phyloP scores from a whole-genome alignment of 2,797 vertebrate genomes.

The Botia kubotai region DNA sequence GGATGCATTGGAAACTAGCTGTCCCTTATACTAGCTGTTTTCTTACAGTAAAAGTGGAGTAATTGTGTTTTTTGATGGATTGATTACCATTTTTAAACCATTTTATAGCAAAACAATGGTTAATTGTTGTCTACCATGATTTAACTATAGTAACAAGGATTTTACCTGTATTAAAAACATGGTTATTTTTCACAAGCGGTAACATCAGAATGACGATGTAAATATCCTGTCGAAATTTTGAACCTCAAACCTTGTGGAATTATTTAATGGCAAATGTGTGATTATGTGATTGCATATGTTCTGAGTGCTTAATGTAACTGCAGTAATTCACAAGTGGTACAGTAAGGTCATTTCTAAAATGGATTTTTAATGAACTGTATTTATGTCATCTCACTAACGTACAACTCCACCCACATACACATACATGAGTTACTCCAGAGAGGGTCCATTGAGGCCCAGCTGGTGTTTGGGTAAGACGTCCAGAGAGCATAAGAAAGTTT shows the following conservation, averaged over 20 bases:
- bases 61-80: no score
- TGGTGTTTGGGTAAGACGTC: constrained; percentile 51
- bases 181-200: no score
- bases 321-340: constrained; percentile 1
- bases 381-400: constrained; percentile 27
- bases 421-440: constrained; percentile 18
- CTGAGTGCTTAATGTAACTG: not conserved
- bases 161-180: no score
- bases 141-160: no score
- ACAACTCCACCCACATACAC: constrained; percentile 26
- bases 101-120: not conserved
- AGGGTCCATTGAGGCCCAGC: constrained; percentile 26
- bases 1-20: not conserved
- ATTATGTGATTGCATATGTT: not conserved
- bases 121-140: no score
- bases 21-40: not conserved
- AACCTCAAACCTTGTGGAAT: not conserved
- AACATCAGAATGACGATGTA: not conserved
- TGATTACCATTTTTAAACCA: no score
- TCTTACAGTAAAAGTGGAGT: no score
- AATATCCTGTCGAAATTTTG: not conserved
- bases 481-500: constrained; percentile 54
- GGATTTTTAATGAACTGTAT: constrained; percentile 36
- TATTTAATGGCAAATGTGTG: not conserved
- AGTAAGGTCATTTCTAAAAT: constrained; percentile 4